These are phyloP conservation scores for Corapipo altera DNA, from an alignment of 2,113 vertebrate genomes.

Conservation along the genomic window DNA sequence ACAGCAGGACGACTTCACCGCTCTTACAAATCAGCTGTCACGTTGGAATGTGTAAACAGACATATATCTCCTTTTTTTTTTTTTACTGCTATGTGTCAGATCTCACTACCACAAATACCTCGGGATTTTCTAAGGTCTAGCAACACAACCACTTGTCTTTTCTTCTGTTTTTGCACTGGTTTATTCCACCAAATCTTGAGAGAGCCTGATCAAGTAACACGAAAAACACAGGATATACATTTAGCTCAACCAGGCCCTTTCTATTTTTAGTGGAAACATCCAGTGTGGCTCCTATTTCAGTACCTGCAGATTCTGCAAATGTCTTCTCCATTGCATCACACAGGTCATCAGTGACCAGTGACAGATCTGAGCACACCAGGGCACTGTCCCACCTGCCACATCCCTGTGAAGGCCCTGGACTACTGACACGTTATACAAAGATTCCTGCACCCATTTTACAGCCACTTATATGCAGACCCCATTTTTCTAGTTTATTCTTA, in stretches of 20 bases:
- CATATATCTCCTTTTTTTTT: not conserved
- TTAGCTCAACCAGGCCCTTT: not conserved
- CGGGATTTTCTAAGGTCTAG: not conserved
- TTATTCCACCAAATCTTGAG: not conserved
- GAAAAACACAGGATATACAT: not conserved
- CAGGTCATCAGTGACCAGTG: not conserved
- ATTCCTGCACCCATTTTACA: not conserved
- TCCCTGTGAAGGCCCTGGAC: not conserved
- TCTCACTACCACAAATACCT: not conserved
- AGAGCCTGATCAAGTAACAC: not conserved
- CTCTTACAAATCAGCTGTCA: conserved; percentile 23
- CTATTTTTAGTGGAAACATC: not conserved
- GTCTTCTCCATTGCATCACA: not conserved
- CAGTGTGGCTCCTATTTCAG: not conserved
- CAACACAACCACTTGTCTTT: not conserved
- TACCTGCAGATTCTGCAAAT: not conserved
- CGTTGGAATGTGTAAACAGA: not conserved
- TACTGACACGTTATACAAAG: rapidly evolving
- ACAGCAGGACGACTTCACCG: not conserved
- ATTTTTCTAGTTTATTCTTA: not conserved
- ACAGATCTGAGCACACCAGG: not conserved
- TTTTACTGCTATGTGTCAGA: not conserved
- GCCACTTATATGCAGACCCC: not conserved
- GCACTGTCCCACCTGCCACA: not conserved
- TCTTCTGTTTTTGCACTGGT: not conserved